A percentile compares a stretch with the other conserved stretches of the same genome.
Evolutionary conservation across 2,888 invertebrate genomes (phyloP).

Genomic region (Hypena proboscidalis): DNA sequence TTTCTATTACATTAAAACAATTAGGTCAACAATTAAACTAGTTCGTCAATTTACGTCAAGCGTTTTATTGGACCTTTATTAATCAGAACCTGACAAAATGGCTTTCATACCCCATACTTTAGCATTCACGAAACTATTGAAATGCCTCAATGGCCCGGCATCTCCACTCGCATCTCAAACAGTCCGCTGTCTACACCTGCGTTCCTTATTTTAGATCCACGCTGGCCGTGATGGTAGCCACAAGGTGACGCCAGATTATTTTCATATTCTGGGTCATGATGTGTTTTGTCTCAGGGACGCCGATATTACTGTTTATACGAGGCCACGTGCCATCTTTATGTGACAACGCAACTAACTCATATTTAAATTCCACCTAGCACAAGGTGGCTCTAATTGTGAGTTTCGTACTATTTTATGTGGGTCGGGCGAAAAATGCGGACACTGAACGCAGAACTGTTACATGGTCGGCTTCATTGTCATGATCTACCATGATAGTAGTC

Average conservation of each 20-base stretch:
- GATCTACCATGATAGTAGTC: conserved; percentile 3
- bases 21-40: not conserved
- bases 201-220: conserved; percentile 73
- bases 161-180: conserved; percentile 54
- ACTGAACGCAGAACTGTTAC: not conserved
- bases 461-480: not conserved
- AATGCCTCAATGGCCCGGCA: conserved; percentile 36
- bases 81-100: conserved; percentile 21
- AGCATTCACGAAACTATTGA: conserved; percentile 52
- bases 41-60: not conserved
- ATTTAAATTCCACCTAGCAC: conserved; percentile 26
- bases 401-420: conserved; percentile 4
- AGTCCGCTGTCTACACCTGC: conserved; percentile 72
- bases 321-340: conserved; percentile 50
- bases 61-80: no score
- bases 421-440: conserved; percentile 1
- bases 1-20: no score
- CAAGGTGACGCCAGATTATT: conserved; percentile 81
- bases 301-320: conserved; percentile 56
- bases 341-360: conserved; percentile 43
- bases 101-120: conserved; percentile 51
- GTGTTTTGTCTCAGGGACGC: conserved; percentile 79
- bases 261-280: conserved; percentile 80
- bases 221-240: conserved; percentile 68
- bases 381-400: conserved; percentile 17